Evolutionary conservation across 2,888 invertebrate genomes (phyloP).

Genomic region (Helleia helle): DNA sequence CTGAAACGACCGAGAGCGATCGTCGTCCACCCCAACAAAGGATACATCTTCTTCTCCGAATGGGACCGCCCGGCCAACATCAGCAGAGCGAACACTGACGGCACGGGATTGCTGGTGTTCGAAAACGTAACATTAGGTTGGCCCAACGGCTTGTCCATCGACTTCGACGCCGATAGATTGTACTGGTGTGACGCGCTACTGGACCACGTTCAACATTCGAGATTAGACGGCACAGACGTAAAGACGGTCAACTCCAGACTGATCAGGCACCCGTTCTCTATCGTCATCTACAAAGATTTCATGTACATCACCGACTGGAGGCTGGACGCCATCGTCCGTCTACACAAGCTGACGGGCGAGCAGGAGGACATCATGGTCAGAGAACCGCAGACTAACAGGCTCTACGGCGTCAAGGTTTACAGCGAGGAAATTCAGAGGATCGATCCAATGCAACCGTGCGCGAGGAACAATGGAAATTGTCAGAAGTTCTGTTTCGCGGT

Average conservation of each 20-base stretch:
- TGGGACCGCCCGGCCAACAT: conserved; percentile 98
- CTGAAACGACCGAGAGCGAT: conserved; percentile 95
- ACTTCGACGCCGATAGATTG: conserved; percentile 88
- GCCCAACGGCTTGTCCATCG: conserved; percentile 97
- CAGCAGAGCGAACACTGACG: conserved; percentile 93
- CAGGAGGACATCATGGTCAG: conserved; percentile 89
- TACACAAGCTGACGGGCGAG: conserved; percentile 91
- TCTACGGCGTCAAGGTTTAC: conserved; percentile 94
- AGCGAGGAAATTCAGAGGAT: conserved; percentile 83
- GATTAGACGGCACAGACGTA: conserved; percentile 92
- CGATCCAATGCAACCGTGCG: conserved; percentile 85
- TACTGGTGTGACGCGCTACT: conserved; percentile 98
- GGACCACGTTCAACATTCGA: conserved; percentile 96
- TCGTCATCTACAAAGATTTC: conserved; percentile 91
- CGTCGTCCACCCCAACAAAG: conserved; percentile 96
- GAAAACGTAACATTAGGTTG: conserved; percentile 94
- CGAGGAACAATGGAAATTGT: conserved; percentile 90
- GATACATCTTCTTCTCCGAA: conserved; percentile 95
- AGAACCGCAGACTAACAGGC: conserved; percentile 90
- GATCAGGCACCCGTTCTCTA: conserved; percentile 92
- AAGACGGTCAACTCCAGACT: conserved; percentile 90
- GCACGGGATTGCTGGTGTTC: conserved; percentile 88
- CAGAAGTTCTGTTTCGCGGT: conserved; percentile 96
- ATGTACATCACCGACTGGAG: conserved; percentile 99
- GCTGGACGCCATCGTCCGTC: conserved; percentile 91